phyloP scores from a whole-genome alignment of 2,797 vertebrate genomes.

The Philypnodon macrostomus region DNA sequence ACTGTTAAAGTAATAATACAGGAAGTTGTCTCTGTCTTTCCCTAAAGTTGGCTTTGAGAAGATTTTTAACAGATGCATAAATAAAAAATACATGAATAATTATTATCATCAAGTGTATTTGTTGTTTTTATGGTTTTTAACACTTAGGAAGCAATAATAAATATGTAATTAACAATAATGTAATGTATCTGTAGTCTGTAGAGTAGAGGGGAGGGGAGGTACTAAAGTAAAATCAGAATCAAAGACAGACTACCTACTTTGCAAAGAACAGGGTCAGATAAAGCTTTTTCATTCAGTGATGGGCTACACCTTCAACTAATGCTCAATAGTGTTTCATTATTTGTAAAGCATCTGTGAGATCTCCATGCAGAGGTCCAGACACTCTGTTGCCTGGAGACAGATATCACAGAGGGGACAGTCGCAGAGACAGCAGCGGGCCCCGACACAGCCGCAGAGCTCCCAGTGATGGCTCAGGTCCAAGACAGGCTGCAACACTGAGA shows the following conservation, averaged over 20 bases:
- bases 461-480: constrained; percentile 44
- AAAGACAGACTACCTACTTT: no score
- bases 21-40: constrained; percentile 36
- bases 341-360: constrained; percentile 78
- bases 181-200: no score
- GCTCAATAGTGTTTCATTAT: constrained; percentile 39
- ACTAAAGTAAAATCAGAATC: no score
- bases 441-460: constrained; percentile 31
- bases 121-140: constrained; percentile 20
- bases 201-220: no score
- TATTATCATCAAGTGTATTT: constrained; percentile 11
- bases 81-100: constrained; percentile 46
- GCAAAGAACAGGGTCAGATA: no score
- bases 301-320: no score
- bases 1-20: constrained; percentile 43
- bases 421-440: constrained; percentile 31
- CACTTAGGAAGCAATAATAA: no score
- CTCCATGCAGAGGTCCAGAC: constrained; percentile 80
- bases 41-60: constrained; percentile 42
- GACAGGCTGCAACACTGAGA: constrained; percentile 50
- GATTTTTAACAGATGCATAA: constrained; percentile 59
- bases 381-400: constrained; percentile 73
- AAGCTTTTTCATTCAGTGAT: no score
- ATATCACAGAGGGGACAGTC: constrained; percentile 65
- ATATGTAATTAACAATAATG: no score